phyloP scores from a whole-genome alignment of 2,113 vertebrate genomes.

The Neotoma lepida region DNA sequence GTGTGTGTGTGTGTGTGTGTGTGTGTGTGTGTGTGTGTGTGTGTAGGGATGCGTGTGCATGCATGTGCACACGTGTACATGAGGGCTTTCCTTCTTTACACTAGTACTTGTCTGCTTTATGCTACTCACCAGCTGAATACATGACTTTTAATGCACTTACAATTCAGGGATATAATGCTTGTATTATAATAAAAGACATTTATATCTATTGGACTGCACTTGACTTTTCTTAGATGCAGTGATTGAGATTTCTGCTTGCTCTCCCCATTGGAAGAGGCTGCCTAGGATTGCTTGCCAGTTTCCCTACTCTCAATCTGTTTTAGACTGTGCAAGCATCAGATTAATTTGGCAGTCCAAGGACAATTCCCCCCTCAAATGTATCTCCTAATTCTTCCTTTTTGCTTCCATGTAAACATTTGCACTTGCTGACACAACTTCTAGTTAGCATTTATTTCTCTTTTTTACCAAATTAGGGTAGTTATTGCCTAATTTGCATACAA shows the following conservation, averaged over 20 bases:
- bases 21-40: too few species aligned
- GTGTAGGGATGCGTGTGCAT: too few species aligned
- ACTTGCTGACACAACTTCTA: constrained; percentile 63
- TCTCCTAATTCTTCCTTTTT: constrained; percentile 49
- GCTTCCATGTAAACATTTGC: constrained; percentile 42
- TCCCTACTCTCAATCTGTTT: neutral
- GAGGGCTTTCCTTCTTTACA: neutral
- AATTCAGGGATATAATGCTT: neutral
- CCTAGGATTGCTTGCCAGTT: neutral
- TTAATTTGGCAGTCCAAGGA: constrained; percentile 14
- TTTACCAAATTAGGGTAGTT: constrained; percentile 63
- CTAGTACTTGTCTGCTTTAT: neutral
- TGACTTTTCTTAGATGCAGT: neutral
- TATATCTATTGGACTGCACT: neutral
- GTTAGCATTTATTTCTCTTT: constrained; percentile 67
- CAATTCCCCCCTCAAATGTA: neutral
- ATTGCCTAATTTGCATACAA: constrained; percentile 63
- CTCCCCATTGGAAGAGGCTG: neutral
- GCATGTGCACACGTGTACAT: neutral
- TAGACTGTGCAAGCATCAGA: neutral
- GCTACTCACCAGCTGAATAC: neutral
- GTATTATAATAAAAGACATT: neutral
- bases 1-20: too few species aligned
- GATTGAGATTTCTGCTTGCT: neutral
- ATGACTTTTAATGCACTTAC: neutral